phyloP scores from a whole-genome alignment of 2,113 vertebrate genomes.

The Solea solea region DNA sequence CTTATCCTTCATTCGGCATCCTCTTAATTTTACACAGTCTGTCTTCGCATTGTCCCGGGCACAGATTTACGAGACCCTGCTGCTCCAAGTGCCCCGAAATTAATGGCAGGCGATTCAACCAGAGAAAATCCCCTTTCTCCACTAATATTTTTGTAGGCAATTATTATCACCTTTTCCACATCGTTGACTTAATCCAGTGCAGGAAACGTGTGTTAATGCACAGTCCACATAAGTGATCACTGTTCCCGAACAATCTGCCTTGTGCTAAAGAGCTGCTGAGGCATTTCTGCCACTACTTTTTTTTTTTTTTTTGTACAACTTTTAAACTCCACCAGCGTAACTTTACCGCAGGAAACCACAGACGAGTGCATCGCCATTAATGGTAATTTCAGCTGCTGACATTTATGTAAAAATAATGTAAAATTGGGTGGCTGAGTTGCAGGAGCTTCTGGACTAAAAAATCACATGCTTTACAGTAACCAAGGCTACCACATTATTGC shows the following conservation, averaged over 20 bases:
- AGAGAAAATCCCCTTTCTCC: conserved; percentile 38
- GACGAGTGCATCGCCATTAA: not conserved
- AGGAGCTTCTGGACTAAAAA: not conserved
- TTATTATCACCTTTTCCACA: conserved; percentile 34
- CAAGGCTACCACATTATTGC: conserved; percentile 25
- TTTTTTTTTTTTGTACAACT: not conserved
- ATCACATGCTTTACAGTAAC: conserved; percentile 11
- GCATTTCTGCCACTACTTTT: too few species aligned
- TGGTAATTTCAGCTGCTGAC: not conserved
- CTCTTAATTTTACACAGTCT: conserved; percentile 58
- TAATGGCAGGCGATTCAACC: conserved; percentile 67
- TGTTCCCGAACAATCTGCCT: conserved; percentile 14
- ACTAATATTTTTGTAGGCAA: conserved; percentile 42
- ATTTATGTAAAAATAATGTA: conserved; percentile 2
- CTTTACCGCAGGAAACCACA: conserved; percentile 3
- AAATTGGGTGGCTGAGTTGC: not conserved
- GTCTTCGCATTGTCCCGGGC: conserved; percentile 29
- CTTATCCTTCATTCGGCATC: conserved; percentile 64
- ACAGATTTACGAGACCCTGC: conserved; percentile 47
- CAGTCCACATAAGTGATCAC: conserved; percentile 8
- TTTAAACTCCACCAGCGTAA: conserved; percentile 1
- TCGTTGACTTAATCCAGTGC: conserved; percentile 30
- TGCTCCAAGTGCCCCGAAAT: conserved; percentile 55
- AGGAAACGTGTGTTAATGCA: conserved; percentile 29
- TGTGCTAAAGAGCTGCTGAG: too few species aligned